phyloP scores from a whole-genome alignment of 2,113 vertebrate species.

The Syrmaticus mikado region DNA sequence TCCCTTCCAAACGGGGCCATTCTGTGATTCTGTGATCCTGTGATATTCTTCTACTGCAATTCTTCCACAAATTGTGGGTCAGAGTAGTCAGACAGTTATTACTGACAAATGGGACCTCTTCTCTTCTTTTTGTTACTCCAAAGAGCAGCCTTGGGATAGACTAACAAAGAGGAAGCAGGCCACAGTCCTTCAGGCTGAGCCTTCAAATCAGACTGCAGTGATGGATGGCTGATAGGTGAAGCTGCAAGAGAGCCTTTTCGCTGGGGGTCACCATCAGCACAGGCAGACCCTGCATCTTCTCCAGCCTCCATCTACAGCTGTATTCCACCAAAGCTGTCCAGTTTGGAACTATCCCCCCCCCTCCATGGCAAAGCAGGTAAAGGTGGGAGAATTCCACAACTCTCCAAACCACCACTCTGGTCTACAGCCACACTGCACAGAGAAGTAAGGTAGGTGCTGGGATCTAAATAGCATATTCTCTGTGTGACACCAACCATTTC shows the following conservation, averaged over 20 bases:
- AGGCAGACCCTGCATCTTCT: not conserved
- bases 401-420: rapidly evolving
- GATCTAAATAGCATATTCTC: not conserved
- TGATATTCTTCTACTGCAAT: not conserved
- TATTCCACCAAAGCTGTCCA: not conserved
- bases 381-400: not conserved
- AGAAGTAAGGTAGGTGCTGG: not conserved
- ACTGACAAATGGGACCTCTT: not conserved
- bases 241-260: not conserved
- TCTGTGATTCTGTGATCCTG: no score
- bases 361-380: not conserved
- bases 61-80: not conserved
- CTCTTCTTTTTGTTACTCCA: not conserved
- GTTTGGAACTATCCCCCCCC: not conserved
- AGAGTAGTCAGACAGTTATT: not conserved
- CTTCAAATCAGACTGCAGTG: not conserved
- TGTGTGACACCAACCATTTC: not conserved
- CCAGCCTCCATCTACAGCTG: not conserved
- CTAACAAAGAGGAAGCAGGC: not conserved
- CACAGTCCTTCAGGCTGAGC: not conserved
- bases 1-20: no score
- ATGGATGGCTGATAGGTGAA: not conserved
- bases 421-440: not conserved
- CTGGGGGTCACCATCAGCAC: not conserved
- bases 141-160: not conserved